These are phyloP conservation scores for Otis tarda DNA, from an alignment of 2,113 vertebrate species.

Conservation along the genomic window DNA sequence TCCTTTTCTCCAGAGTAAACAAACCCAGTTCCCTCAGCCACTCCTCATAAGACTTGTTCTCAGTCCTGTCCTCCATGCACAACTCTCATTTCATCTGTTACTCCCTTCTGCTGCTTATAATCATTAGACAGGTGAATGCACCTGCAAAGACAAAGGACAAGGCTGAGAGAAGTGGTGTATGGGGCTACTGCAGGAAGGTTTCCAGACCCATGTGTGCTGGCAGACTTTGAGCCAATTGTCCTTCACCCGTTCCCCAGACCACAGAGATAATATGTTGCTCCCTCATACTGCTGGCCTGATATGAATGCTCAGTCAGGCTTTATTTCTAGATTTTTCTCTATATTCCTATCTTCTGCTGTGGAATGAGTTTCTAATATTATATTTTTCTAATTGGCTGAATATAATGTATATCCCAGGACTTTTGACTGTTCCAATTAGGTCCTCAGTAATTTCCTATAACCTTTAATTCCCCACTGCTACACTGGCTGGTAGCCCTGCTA, in stretches of 20 bases:
- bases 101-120: neutral
- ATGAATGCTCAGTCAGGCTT: neutral
- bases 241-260: neutral
- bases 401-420: neutral
- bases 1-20: neutral
- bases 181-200: neutral
- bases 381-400: neutral
- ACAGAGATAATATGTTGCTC: neutral
- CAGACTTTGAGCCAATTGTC: neutral
- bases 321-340: neutral
- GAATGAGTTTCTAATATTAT: neutral
- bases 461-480: neutral
- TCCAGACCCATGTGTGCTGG: neutral
- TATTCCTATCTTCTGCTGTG: neutral
- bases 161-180: neutral
- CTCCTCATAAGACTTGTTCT: neutral
- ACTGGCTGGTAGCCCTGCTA: neutral
- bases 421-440: neutral
- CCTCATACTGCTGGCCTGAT: neutral
- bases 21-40: neutral
- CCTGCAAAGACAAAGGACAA: neutral
- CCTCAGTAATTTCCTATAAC: neutral
- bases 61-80: neutral
- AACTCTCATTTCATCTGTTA: neutral
- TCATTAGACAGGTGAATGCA: rapidly evolving